Base-by-base conservation (phyloP, 2,113 vertebrate genomes). In the Anas platyrhynchos region DNA sequence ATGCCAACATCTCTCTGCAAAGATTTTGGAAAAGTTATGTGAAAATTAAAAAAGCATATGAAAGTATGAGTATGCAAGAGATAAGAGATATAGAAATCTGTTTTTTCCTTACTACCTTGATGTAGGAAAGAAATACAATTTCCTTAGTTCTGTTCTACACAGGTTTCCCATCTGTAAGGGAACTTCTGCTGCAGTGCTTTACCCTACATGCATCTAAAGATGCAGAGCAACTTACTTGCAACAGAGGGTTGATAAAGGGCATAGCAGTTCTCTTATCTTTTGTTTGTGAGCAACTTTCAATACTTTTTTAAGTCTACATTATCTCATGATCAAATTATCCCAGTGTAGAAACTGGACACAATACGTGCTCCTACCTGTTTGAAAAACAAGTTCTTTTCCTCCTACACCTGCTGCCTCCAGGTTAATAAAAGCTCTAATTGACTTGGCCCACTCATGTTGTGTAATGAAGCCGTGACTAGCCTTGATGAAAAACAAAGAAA, bases 401-500 rank as follows among this genome's bases (percentile, higher is more conserved):
- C 99, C 99, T n/a, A 99, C 99, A 84, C 99, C 99, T 55, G 99
- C 99, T 91, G 99, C 99, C 97, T 99, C 99, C 97, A 99, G 97
- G 98, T 99, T 99, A 96, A 99, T 98, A 95, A 99, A 99, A 76
- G 99, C 99, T 91, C 98, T 98, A 93, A 99, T 97, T 86, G 98
- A 97, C 96, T 99, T 98, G 89, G 99, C 99, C 99, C 99, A 99
- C 16, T 98, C 98, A 94, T 99, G 99, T 97, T 99, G 99, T 32
- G 99, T 99, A 98, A 99, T 99, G 96, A 99, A 99, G 65, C 99
- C 99, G 18, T 99, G 99, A 97, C 99, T 99, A 67, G 99, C 99
- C 99, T 99, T 94, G 94, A 93, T 36, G 44, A 80, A 86, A 96
- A 96, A 89, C 54, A 94, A 50, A 94, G 38, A 93, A 74, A 91